phyloP scores from a whole-genome alignment of 1,140 invertebrate species.

The Tetramorium parvispinum region DNA sequence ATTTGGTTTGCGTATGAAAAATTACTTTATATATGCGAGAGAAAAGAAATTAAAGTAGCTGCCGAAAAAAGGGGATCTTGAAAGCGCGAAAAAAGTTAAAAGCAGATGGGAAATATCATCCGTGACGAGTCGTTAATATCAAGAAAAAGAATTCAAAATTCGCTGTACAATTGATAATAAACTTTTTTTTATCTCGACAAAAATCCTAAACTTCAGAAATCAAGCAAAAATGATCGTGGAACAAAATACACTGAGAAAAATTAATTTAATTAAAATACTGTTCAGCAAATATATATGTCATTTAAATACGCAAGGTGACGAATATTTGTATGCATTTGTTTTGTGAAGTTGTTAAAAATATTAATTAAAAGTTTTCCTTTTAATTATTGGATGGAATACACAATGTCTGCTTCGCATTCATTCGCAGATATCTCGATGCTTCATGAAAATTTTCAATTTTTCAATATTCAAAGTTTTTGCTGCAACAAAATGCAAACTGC shows the following conservation, averaged over 20 bases:
- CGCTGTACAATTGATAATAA: slow-evolving; percentile 19
- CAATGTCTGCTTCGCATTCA: slow-evolving; percentile 5
- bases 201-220: slow-evolving; percentile 6
- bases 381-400: slow-evolving; percentile 39
- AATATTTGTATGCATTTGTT: neutral
- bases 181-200: neutral
- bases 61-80: neutral
- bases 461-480: neutral
- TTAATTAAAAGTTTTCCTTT: slow-evolving; percentile 57
- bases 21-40: neutral
- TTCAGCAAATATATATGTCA: slow-evolving; percentile 16
- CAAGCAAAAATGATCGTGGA: slow-evolving; percentile 1
- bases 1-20: neutral
- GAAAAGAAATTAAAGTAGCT: slow-evolving; percentile 5
- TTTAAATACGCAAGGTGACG: slow-evolving; percentile 12
- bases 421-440: slow-evolving; percentile 1
- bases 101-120: slow-evolving; percentile 11
- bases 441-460: slow-evolving; percentile 36
- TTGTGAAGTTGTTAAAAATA: slow-evolving; percentile 34
- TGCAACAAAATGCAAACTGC: neutral
- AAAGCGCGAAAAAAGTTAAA: neutral
- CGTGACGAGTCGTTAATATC: slow-evolving; percentile 3
- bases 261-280: slow-evolving; percentile 27
- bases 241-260: slow-evolving; percentile 5
- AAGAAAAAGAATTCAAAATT: neutral